Evolutionary conservation across 2,888 invertebrate genomes (phyloP), one percentile per base, ranked within the genome.

Genomic region (Hedychridium roseum): DNA sequence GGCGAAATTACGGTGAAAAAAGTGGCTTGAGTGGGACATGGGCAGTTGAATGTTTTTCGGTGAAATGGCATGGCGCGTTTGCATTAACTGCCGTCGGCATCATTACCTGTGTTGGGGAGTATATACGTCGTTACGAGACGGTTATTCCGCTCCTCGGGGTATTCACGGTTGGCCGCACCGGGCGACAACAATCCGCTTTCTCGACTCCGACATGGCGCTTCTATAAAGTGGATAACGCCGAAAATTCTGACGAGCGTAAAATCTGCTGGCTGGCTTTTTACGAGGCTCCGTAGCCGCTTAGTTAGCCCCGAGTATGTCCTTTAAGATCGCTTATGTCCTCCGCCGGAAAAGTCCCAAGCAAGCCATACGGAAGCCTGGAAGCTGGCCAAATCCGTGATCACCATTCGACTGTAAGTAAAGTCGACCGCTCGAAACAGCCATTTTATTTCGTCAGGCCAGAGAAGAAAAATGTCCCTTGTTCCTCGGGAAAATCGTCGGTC

Each of bases 161-260:
- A 42, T 59, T 57, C 53, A 52, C 40, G 47, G 56, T 43, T 46
- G 30, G 46, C 18, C 59, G 59, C 54, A 48, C 55, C 45, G 35
- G 38, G 46, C 47, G 49, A 56, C 51, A 54, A 53, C 56, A 54
- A 63, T 58, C 55, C 51, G 48, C 48, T 50, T 43, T 50, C 39
- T 50, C 50, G 43, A 2, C 36, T 21, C 36, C 9, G 18, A 5
- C 23, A 39, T 34, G 37, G 28, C 40, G 50, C 36, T 43, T 54
- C 26, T 46, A 59, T 53, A 57, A 57, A 57, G 52, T 54, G 55
- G 53, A 40, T 54, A 57, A 57, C 53, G 50, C 50, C 49, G 36
- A 54, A 56, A 59, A 46, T 42, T 45, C 45, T 4, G 36, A 48
- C 40, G 45, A 57, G 54, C 61, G 45, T 45, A 57, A 61, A 64